Percentiles rank a stretch among this genome's conserved stretches.
phyloP scores from a whole-genome alignment of 1,140 invertebrate species.

The Cydia strobilella region DNA sequence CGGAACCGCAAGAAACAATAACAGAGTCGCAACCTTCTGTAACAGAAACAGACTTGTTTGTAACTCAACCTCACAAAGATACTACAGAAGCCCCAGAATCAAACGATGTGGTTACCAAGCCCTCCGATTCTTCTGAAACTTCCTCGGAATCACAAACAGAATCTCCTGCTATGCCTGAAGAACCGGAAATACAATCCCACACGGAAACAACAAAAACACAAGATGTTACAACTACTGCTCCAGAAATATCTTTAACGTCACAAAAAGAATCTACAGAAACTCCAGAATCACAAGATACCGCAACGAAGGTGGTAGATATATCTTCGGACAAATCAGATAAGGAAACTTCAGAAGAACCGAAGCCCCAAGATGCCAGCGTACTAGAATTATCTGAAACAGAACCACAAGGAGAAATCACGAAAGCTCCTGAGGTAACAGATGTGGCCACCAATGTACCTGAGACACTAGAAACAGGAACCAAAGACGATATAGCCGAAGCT shows the following conservation, averaged over 20 bases:
- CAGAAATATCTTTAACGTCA: not conserved
- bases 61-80: not conserved
- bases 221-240: not conserved
- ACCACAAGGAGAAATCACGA: constrained; percentile 33
- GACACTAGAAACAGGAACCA: not conserved
- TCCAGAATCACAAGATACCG: not conserved
- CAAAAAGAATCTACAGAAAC: not conserved
- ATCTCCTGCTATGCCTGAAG: not conserved
- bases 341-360: constrained; percentile 30
- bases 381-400: constrained; percentile 33
- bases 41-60: not conserved
- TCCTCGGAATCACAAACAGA: not conserved
- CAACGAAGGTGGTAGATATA: not conserved
- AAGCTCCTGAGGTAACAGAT: constrained; percentile 39
- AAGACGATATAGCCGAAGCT: not conserved
- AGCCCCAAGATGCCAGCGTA: constrained; percentile 23
- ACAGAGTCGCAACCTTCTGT: not conserved
- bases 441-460: not conserved
- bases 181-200: not conserved
- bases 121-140: not conserved
- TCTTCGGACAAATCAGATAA: not conserved
- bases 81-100: not conserved
- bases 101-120: not conserved
- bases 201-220: constrained; percentile 8
- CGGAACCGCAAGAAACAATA: not conserved